These are phyloP conservation scores for Geococcyx californianus DNA, from an alignment of 2,113 vertebrate species.

Conservation along the genomic window DNA sequence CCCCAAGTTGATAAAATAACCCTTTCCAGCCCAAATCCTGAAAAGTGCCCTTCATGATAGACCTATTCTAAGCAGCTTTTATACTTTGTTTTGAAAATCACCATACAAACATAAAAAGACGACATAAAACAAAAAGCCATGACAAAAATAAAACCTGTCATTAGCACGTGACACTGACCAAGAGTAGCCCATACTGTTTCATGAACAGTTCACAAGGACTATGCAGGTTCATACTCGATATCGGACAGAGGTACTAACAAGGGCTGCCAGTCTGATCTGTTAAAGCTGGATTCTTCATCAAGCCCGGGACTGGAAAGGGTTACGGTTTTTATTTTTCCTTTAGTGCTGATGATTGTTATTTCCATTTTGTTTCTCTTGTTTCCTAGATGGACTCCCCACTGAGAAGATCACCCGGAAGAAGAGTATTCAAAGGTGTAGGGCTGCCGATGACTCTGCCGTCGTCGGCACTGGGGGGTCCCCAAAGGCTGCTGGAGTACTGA, in stretches of 20 bases:
- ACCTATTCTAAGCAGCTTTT: slow-evolving; percentile 87
- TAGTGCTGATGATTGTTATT: slow-evolving; percentile 76
- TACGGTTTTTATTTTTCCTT: slow-evolving; percentile 64
- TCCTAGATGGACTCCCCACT: slow-evolving; percentile 95
- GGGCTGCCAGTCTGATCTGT: slow-evolving; percentile 73
- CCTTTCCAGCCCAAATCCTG: slow-evolving; percentile 83
- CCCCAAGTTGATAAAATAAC: slow-evolving; percentile 74
- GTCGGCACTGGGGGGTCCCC: slow-evolving; percentile 90
- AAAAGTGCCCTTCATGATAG: slow-evolving; percentile 88
- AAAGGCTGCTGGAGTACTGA: slow-evolving; percentile 95
- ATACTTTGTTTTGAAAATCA: slow-evolving; percentile 76
- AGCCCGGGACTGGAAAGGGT: slow-evolving; percentile 75
- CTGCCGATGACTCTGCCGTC: slow-evolving; percentile 91
- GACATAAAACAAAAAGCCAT: slow-evolving; percentile 73
- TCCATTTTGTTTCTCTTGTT: slow-evolving; percentile 27
- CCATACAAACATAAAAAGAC: slow-evolving; percentile 75
- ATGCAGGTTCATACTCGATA: slow-evolving; percentile 67
- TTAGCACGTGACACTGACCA: slow-evolving; percentile 78
- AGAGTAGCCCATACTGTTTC: slow-evolving; percentile 76
- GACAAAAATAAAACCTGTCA: slow-evolving; percentile 72
- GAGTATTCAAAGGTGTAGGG: slow-evolving; percentile 92
- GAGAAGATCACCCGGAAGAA: slow-evolving; percentile 95
- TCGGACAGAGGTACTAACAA: slow-evolving; percentile 79
- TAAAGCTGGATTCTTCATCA: slow-evolving; percentile 67
- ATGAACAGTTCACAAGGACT: slow-evolving; percentile 81